A percentile compares a stretch with the other conserved stretches of the same genome.
These are phyloP conservation scores for Magallana angulata DNA, from an alignment of 1,140 invertebrate species.

Conservation along the genomic window DNA sequence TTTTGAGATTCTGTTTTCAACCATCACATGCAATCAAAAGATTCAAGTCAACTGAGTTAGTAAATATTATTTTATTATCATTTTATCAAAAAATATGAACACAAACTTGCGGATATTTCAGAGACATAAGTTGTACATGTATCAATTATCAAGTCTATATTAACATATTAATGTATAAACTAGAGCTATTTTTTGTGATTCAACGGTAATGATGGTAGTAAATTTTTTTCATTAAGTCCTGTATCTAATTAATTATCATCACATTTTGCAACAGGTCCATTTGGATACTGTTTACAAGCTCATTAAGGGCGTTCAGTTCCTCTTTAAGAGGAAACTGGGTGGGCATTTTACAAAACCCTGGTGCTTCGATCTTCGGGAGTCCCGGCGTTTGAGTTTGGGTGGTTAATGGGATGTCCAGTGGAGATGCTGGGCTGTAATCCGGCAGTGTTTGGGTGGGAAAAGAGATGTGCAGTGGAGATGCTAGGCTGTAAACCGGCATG, in stretches of 20 bases:
- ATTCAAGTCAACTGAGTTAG: too few relatives aligned
- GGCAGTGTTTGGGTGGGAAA: not conserved
- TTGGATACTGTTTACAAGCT: not conserved
- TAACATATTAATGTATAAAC: too few relatives aligned
- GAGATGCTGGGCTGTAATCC: slow-evolving; percentile 2
- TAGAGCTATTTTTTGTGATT: too few relatives aligned
- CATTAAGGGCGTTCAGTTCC: slow-evolving; percentile 11
- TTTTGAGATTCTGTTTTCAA: too few relatives aligned
- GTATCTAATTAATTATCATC: not conserved
- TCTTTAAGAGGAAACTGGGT: slow-evolving; percentile 6
- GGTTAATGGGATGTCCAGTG: not conserved
- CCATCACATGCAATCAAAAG: too few relatives aligned
- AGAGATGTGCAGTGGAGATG: not conserved
- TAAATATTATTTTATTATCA: too few relatives aligned
- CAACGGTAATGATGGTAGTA: not conserved
- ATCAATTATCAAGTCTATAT: too few relatives aligned
- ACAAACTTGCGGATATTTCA: too few relatives aligned
- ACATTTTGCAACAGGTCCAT: not conserved
- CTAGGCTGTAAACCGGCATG: not conserved
- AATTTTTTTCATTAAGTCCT: slow-evolving; percentile 15
- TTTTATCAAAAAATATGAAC: too few relatives aligned
- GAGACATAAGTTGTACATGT: too few relatives aligned
- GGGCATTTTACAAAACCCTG: not conserved
- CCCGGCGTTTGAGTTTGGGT: not conserved
- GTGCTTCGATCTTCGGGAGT: not conserved